A percentile compares a stretch with the other conserved stretches of the same genome.
Conservation (phyloP, 2,888 invertebrate species). For the Microctonus brassicae region DNA sequence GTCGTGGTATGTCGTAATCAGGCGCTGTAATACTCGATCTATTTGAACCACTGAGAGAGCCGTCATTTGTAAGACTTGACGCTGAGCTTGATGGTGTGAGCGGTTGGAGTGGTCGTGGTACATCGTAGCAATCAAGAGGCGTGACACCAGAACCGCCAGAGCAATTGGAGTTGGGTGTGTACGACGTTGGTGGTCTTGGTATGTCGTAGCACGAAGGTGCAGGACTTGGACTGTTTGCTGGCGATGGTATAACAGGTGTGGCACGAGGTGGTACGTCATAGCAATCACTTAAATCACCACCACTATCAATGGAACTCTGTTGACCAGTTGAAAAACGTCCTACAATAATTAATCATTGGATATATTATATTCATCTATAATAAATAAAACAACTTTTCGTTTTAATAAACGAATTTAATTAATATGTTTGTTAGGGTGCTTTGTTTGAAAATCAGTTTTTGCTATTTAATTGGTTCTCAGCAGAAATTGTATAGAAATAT, state of each 20-base stretch:
- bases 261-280: constrained; percentile 78
- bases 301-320: constrained; percentile 60
- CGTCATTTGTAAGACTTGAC: constrained; percentile 76
- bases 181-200: constrained; percentile 63
- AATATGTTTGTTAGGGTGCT: too few species aligned
- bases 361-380: too few species aligned
- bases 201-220: constrained; percentile 70
- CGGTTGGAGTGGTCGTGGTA: constrained; percentile 76
- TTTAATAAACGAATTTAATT: constrained; percentile 7
- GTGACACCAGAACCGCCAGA: constrained; percentile 61
- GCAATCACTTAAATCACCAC: constrained; percentile 67
- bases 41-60: constrained; percentile 73
- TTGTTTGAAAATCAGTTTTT: too few species aligned
- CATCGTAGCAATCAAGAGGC: constrained; percentile 75
- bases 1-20: constrained; percentile 80
- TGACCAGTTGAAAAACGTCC: constrained; percentile 60
- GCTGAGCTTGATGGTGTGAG: constrained; percentile 79
- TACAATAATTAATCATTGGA: constrained; percentile 37
- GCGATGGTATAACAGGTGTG: constrained; percentile 73
- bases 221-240: constrained; percentile 72
- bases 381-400: too few species aligned
- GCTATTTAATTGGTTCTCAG: too few species aligned
- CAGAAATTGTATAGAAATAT: too few species aligned
- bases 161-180: constrained; percentile 65
- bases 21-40: constrained; percentile 74